Conservation (phyloP, 2,797 vertebrate genomes). For the Lycodopsis pacificus region DNA sequence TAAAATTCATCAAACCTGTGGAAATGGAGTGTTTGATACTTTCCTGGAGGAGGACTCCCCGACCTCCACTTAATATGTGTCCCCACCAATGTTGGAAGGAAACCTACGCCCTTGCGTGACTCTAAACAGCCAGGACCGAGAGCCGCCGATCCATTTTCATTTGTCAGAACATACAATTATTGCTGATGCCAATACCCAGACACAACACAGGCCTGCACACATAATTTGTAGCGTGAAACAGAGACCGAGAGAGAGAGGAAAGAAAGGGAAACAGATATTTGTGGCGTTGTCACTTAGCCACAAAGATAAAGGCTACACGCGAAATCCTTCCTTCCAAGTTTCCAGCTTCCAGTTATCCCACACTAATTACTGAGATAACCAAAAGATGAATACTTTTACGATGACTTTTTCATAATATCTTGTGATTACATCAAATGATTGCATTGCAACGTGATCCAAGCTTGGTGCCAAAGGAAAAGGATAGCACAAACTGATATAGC, state of each 20-base stretch:
- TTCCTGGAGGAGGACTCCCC: too few relatives aligned
- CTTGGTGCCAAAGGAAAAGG: conserved; percentile 7
- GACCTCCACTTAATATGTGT: not conserved
- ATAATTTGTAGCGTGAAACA: conserved; percentile 27
- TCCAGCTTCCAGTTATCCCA: conserved; percentile 16
- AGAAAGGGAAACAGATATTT: conserved; percentile 18
- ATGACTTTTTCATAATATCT: conserved; percentile 31
- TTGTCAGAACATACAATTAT: conserved; percentile 26
- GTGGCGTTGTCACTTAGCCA: conserved; percentile 4
- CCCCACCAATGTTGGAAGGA: not conserved
- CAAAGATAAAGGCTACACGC: conserved; percentile 23
- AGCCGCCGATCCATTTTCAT: conserved; percentile 30
- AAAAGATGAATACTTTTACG: conserved; percentile 23
- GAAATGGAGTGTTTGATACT: not conserved
- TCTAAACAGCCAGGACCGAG: conserved; percentile 12
- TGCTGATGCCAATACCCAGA: conserved; percentile 28
- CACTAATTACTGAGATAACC: conserved; percentile 9
- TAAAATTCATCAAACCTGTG: not conserved
- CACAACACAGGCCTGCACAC: conserved; percentile 28
- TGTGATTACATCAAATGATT: conserved; percentile 48
- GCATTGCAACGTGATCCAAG: conserved; percentile 20
- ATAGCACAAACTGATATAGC: conserved; percentile 46
- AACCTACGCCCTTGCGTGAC: not conserved
- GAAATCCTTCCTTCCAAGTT: not conserved
- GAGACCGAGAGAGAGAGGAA: not conserved